phyloP scores from a whole-genome alignment of 2,113 vertebrate species.

The Natator depressus region DNA sequence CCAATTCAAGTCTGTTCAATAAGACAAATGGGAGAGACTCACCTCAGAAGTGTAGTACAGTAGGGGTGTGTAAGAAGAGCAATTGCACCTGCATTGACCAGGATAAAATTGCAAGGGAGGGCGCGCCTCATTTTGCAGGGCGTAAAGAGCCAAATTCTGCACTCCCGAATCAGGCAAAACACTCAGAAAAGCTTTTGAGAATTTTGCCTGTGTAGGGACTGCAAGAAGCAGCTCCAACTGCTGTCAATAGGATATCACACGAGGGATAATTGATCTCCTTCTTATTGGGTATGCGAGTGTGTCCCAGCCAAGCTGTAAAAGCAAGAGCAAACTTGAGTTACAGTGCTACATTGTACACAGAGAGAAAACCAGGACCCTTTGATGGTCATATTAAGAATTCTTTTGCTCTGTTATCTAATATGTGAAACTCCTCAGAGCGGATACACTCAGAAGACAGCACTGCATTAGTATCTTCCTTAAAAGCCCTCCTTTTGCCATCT shows the following conservation, averaged over 20 bases:
- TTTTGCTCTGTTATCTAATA: neutral
- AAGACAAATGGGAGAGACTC: neutral
- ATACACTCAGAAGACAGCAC: neutral
- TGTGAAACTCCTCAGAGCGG: neutral
- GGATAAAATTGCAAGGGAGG: neutral
- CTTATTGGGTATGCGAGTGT: neutral
- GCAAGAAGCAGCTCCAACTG: neutral
- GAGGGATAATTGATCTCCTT: neutral
- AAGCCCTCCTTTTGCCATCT: neutral
- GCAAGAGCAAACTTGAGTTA: neutral
- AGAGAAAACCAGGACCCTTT: neutral
- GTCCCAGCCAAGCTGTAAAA: neutral
- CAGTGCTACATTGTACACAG: neutral
- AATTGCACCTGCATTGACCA: neutral
- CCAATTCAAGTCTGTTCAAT: neutral
- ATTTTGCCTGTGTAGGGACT: neutral
- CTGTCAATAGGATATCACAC: neutral
- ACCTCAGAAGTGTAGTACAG: rapidly evolving
- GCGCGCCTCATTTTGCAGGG: neutral
- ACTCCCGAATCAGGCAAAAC: neutral
- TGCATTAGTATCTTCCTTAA: neutral
- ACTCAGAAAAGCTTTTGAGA: neutral
- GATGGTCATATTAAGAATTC: neutral
- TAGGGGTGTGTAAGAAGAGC: rapidly evolving
- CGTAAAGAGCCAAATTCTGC: neutral